Evolutionary conservation across 1,140 invertebrate genomes (phyloP), one percentile per base, ranked within the genome.

Genomic region (Drosophila melanogaster): DNA sequence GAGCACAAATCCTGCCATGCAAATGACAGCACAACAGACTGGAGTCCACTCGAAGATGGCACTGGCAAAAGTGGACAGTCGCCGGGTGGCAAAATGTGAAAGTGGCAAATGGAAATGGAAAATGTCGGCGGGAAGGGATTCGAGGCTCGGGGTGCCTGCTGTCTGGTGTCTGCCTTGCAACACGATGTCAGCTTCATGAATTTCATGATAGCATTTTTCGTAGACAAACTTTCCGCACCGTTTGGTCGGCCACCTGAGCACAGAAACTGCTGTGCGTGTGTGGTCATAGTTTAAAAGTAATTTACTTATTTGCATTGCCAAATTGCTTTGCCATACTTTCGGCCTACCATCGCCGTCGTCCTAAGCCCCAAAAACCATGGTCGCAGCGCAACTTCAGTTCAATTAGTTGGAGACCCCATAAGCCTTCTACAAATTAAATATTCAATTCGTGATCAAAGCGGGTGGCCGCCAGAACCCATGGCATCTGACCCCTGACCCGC

Each of bases 301-400:
- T 72, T 81, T 81, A 83, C 65, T 83, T 86, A 86, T 86, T 86
- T 79, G 81, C 65, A 83, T 79, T 76, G 56, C 58, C 79, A 79
- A 86, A 87, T 87, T 83, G 79, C 70, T 67, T 77, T 55, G 58
- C 65, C 61, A 66, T 66, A 59, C 56, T 73, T 53, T 47, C 19
- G 49, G 44, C 38, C 38, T 51, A 24, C 37, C 53, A 38, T 43
- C 4, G 24, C 15, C 15, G 19, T 1, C 26, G 22, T 15, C 22
- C 15, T 19, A 37, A 58, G 55, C 22, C 24, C 2, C 19, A 24
- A 11, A 33, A 37, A 24, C n/a, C 26, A 37, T 5, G 41, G 4
- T 10, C 12, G 14, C 4, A 2, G 22, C 4, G 26, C 49, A 19
- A 46, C 17, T 19, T 71, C 17, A 47, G 46, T 60, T 66, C 71